Base-by-base conservation (phyloP, 2,797 vertebrate genomes). In the Sebastes itinus region DNA sequence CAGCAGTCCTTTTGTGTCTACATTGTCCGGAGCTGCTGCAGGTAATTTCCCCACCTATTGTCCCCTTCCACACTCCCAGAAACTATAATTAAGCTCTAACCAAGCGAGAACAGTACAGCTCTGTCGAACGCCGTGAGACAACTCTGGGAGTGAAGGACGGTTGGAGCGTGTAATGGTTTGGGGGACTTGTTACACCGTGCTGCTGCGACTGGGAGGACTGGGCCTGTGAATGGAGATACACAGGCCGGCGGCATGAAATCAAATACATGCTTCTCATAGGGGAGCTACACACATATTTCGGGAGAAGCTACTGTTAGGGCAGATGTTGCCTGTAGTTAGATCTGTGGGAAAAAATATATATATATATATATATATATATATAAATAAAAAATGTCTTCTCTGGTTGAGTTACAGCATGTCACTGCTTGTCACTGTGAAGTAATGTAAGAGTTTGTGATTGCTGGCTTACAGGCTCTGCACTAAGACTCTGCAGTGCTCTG, bases 11-110 rank as follows among this genome's bases (percentile, higher is more conserved):
- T 87, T 86, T 84, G 81, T 88, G 76, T 88, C 80, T 25, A 70
- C 83, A 78, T 88, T 86, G 87, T 90, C 78, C 85, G 54, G 63
- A 68, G 42, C 60, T 49, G 76, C 80, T 67, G 78, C 75, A 86
- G 80, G 90, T 92, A 80, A 89, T 92, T 85, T 84, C 64, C 76
- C 70, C 79, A 58, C 69, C 82, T 55, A 79, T 89, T 88, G 87
- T 92, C 67, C 52, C 83, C 64, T 77, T 83, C 69, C 72, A 42
- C 82, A 23, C 65, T 54, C 76, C 78, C 77, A 77, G 68, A 59
- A 80, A 77, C 73, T 75, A 33, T 83, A 83, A 91, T 89, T 76
- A 83, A 65, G 67, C 77, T 90, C 84, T 73, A 92, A 90, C 85
- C 77, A 76, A 84, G 85, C 78, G 65, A 82, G 81, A 66, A 77